These are phyloP conservation scores for Xiphias gladius DNA, from an alignment of 2,113 vertebrate species.

Conservation along the genomic window DNA sequence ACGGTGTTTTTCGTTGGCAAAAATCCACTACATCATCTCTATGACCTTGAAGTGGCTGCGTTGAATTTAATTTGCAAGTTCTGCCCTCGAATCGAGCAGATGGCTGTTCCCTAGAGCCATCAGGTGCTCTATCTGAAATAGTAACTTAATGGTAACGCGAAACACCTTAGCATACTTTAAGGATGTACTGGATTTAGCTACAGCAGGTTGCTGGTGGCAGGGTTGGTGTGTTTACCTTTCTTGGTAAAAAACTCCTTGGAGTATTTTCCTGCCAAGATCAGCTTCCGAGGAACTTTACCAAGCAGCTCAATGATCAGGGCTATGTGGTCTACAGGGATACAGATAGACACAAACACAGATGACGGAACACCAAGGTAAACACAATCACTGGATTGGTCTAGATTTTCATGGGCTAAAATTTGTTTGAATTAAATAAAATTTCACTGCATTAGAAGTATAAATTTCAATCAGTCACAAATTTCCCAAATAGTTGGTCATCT, in stretches of 20 bases:
- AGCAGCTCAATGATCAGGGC: constrained; percentile 98
- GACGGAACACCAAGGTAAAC: not conserved
- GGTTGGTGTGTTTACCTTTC: constrained; percentile 89
- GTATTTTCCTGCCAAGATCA: constrained; percentile 95
- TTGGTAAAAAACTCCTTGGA: constrained; percentile 99
- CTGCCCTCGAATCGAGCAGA: constrained; percentile 43
- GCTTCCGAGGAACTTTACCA: constrained; percentile 96
- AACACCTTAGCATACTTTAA: constrained; percentile 22
- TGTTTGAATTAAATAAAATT: not conserved
- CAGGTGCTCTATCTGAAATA: constrained; percentile 41
- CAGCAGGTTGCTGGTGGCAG: constrained; percentile 27
- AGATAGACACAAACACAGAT: constrained; percentile 50
- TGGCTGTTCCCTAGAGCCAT: constrained; percentile 36
- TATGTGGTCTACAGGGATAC: constrained; percentile 90
- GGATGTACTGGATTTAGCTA: constrained; percentile 20
- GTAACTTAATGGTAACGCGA: constrained; percentile 4
- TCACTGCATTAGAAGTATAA: not conserved
- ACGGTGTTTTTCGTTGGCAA: not conserved
- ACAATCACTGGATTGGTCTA: not conserved
- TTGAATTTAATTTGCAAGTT: constrained; percentile 19
- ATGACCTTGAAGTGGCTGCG: constrained; percentile 30
- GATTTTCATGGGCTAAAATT: not conserved
- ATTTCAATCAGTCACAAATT: not conserved
- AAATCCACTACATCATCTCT: constrained; percentile 17
- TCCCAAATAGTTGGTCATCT: not conserved